Evolutionary conservation across 2,113 vertebrate genomes (phyloP).

Genomic region (Falco punctatus): DNA sequence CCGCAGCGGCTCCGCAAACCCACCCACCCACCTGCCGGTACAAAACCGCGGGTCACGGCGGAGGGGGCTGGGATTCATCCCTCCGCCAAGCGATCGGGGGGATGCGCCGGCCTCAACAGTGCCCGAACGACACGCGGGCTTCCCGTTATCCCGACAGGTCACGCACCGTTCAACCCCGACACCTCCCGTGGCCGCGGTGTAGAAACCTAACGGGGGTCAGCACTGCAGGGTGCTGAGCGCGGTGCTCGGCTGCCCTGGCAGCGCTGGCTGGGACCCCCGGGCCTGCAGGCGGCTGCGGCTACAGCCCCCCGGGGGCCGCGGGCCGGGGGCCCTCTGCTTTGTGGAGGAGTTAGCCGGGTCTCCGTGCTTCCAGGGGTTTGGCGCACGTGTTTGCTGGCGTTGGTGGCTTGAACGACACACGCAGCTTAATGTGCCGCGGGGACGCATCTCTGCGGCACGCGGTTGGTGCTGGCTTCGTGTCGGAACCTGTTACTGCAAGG

Average conservation of each 20-base stretch:
- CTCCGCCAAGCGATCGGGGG: background rate
- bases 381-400: fast-evolving
- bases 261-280: background rate
- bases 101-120: background rate
- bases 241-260: background rate
- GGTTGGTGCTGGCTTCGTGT: background rate
- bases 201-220: too few relatives aligned
- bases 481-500: background rate
- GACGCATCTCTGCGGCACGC: fast-evolving
- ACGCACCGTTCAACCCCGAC: fast-evolving
- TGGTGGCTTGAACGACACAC: fast-evolving
- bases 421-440: background rate
- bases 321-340: too few relatives aligned
- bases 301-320: background rate
- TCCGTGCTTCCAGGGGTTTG: background rate
- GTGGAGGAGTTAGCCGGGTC: too few relatives aligned
- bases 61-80: background rate
- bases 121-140: background rate
- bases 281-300: background rate
- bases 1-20: background rate
- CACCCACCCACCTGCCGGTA: background rate
- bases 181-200: background rate
- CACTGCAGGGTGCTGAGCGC: background rate
- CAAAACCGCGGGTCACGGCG: background rate
- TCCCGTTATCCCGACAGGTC: background rate